Evolutionary conservation across 2,888 invertebrate species (phyloP).

Genomic region (Argyresthia goedartella): DNA sequence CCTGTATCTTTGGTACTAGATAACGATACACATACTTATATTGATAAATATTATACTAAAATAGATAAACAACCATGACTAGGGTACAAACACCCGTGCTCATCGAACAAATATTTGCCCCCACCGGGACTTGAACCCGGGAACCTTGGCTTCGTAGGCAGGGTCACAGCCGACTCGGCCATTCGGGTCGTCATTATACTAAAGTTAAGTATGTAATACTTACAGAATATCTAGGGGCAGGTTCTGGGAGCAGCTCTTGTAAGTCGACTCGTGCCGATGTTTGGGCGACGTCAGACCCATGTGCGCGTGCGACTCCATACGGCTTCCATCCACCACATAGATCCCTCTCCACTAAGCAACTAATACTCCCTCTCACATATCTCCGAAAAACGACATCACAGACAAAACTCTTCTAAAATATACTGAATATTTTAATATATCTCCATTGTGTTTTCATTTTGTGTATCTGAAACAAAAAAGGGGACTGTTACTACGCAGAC

Average conservation of each 20-base stretch:
- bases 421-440: background rate
- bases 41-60: too few relatives aligned
- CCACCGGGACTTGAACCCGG: too few relatives aligned
- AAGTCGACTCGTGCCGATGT: constrained; percentile 48
- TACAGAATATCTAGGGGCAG: constrained; percentile 66
- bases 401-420: constrained; percentile 12
- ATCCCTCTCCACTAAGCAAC: constrained; percentile 10
- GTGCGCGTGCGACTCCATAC: constrained; percentile 57
- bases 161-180: too few relatives aligned
- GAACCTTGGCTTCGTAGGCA: too few relatives aligned
- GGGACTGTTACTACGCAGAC: background rate
- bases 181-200: too few relatives aligned
- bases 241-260: constrained; percentile 63
- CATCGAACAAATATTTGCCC: too few relatives aligned
- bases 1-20: too few relatives aligned
- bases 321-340: constrained; percentile 36
- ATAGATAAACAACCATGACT: too few relatives aligned
- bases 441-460: constrained; percentile 3
- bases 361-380: constrained; percentile 7
- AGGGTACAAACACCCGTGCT: too few relatives aligned
- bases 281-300: constrained; percentile 50
- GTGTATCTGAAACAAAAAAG: constrained; percentile 1
- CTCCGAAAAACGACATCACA: constrained; percentile 22
- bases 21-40: too few relatives aligned
- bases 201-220: constrained; percentile 26